phyloP scores from a whole-genome alignment of 2,888 invertebrate genomes.

The Autographa gamma region DNA sequence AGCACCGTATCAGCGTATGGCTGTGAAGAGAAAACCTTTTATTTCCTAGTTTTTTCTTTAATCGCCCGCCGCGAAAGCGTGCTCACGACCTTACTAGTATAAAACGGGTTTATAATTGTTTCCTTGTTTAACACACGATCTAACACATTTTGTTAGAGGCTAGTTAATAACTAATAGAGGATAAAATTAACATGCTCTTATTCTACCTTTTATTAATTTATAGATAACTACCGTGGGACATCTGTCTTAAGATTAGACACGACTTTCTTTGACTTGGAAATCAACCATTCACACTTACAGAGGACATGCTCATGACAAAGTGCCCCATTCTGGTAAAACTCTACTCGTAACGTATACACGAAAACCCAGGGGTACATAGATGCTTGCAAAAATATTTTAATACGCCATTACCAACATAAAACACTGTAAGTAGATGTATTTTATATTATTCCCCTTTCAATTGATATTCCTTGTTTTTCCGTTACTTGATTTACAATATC shows the following conservation, averaged over 20 bases:
- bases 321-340: too few species aligned
- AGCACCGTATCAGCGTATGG: too few species aligned
- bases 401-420: neutral
- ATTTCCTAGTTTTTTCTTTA: slow-evolving; percentile 44
- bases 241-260: too few species aligned
- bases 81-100: slow-evolving; percentile 36
- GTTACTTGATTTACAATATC: neutral
- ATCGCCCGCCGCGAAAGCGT: slow-evolving; percentile 13
- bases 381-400: neutral
- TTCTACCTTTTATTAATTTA: neutral
- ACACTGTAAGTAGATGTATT: neutral
- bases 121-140: slow-evolving; percentile 38
- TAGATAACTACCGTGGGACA: too few species aligned
- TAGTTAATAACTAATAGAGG: neutral
- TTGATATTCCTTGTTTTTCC: slow-evolving; percentile 2
- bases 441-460: neutral
- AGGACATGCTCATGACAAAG: too few species aligned
- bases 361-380: neutral
- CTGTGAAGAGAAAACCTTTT: slow-evolving; percentile 22
- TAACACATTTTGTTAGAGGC: neutral
- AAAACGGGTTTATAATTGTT: slow-evolving; percentile 38
- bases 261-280: too few species aligned
- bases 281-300: too few species aligned
- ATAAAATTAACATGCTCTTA: neutral
- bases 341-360: too few species aligned